Evolutionary conservation across 2,888 invertebrate genomes (phyloP).

Genomic region (Sialis lutaria): DNA sequence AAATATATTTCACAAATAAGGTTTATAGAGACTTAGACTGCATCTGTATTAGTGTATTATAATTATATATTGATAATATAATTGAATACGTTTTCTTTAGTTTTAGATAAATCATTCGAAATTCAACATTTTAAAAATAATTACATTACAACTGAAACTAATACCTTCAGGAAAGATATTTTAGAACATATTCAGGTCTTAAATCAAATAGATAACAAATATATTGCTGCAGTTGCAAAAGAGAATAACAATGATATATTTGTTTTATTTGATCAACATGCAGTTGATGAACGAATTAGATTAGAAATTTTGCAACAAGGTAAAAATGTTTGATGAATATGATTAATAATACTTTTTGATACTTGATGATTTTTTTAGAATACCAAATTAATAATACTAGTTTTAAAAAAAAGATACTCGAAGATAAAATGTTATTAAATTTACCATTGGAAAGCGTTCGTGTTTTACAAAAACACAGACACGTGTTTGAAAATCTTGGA

Average conservation of each 20-base stretch:
- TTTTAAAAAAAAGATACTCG: neutral
- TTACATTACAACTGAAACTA: neutral
- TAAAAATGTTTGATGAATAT: constrained; percentile 13
- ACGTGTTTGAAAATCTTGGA: constrained; percentile 40
- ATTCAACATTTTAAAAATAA: no score
- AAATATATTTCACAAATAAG: no score
- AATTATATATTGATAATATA: no score
- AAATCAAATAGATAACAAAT: constrained; percentile 59
- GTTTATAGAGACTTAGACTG: no score
- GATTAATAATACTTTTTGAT: neutral
- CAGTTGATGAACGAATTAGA: constrained; percentile 67
- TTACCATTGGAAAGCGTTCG: neutral
- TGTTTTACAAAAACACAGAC: constrained; percentile 25
- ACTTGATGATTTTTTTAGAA: neutral
- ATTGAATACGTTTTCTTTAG: no score
- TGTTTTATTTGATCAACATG: constrained; percentile 72
- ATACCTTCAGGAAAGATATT: constrained; percentile 28
- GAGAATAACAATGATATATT: constrained; percentile 28
- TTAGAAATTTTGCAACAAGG: constrained; percentile 50
- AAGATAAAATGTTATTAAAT: neutral
- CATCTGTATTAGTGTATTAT: no score
- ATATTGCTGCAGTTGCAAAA: constrained; percentile 35
- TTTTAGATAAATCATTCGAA: no score
- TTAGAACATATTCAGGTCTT: constrained; percentile 32
- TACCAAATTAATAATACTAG: neutral